Conservation (phyloP, 1,140 invertebrate species). For the Littorina saxatilis region DNA sequence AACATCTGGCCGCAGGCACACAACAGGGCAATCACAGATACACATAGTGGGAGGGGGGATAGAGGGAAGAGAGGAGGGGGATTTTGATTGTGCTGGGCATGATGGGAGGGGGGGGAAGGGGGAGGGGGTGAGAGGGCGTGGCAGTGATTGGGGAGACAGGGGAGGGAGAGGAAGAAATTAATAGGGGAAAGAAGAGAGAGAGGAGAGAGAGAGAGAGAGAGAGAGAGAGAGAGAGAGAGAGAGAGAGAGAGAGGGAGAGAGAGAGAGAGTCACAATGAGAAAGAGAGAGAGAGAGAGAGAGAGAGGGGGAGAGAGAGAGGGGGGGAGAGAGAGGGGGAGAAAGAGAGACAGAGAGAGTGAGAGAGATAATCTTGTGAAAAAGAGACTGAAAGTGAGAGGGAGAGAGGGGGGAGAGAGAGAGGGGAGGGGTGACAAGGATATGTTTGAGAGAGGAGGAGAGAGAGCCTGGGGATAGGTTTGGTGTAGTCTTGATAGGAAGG, state of each 20-base stretch:
- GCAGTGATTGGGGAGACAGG: not conserved
- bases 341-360: not conserved
- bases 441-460: not conserved
- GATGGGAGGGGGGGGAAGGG: too few relatives aligned
- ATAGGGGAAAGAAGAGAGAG: not conserved
- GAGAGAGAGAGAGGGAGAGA: constrained; percentile 4
- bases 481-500: not conserved
- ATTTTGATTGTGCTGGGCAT: too few relatives aligned
- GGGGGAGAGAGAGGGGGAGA: too few relatives aligned
- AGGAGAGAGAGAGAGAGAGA: not conserved
- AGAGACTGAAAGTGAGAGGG: not conserved
- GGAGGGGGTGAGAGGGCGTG: too few relatives aligned
- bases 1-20: constrained; percentile 56
- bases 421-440: not conserved
- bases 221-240: constrained; percentile 9
- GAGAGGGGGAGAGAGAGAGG: not conserved
- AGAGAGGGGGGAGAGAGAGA: not conserved
- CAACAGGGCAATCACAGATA: constrained; percentile 18
- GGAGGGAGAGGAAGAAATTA: not conserved
- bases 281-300: constrained; percentile 2
- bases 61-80: not conserved
- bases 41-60: not conserved
- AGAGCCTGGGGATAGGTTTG: not conserved
- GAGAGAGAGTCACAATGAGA: too few relatives aligned
- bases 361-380: too few relatives aligned